phyloP scores from a whole-genome alignment of 2,888 invertebrate genomes.

The Masnerella sp. region DNA sequence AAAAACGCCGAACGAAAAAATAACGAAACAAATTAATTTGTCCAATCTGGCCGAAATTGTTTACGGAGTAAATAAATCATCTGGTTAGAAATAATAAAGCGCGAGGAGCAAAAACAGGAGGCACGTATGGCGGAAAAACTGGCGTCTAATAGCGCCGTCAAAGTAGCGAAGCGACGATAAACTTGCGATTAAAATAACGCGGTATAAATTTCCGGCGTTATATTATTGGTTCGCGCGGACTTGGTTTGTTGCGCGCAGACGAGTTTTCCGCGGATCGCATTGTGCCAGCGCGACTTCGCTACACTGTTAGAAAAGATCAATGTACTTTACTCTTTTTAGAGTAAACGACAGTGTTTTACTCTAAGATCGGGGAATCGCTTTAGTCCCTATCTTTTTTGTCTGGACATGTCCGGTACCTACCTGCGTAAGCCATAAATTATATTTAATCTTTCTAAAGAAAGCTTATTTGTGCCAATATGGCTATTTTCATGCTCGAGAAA shows the following conservation, averaged over 20 bases:
- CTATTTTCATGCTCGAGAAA: no score
- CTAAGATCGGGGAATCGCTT: no score
- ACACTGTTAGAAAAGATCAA: no score
- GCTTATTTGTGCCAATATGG: no score
- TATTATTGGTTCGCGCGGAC: constrained; percentile 22
- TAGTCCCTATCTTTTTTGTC: no score
- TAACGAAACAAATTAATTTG: constrained; percentile 41
- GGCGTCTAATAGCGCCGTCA: constrained; percentile 14
- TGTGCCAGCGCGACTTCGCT: constrained; percentile 31
- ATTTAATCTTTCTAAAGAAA: no score
- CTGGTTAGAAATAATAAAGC: constrained; percentile 45
- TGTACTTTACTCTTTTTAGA: no score
- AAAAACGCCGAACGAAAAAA: constrained; percentile 21
- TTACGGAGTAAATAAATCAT: constrained; percentile 41
- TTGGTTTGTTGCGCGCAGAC: constrained; percentile 17
- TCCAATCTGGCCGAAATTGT: constrained; percentile 34
- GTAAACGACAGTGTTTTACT: no score
- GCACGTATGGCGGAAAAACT: constrained; percentile 34
- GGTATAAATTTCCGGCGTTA: constrained; percentile 29
- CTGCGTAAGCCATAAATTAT: no score
- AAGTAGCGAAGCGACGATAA: constrained; percentile 25
- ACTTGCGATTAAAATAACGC: constrained; percentile 45
- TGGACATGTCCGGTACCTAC: no score
- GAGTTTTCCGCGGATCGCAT: constrained; percentile 33
- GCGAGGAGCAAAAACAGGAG: constrained; percentile 20